A percentile compares a stretch with the other conserved stretches of the same genome.
Conservation (phyloP, 2,113 vertebrate species). For the Mandrillus leucophaeus region DNA sequence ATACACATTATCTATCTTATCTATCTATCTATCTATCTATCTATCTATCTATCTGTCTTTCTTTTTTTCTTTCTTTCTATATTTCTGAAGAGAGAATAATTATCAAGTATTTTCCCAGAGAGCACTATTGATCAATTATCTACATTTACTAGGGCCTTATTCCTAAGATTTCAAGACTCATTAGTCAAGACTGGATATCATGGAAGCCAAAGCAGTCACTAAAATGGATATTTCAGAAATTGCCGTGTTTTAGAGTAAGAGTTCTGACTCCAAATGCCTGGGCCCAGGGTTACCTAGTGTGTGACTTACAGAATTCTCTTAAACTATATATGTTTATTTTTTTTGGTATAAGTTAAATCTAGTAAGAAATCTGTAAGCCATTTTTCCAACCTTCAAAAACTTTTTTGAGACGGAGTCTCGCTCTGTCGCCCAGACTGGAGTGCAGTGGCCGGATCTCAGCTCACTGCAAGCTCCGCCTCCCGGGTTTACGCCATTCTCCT, state of each 20-base stretch:
- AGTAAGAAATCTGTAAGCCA: neutral
- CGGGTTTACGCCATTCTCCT: no score
- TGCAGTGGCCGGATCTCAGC: no score
- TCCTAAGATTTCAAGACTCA: neutral
- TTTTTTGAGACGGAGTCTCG: no score
- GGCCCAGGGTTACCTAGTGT: neutral
- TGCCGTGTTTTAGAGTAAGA: neutral
- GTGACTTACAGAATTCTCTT: neutral
- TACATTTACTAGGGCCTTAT: neutral
- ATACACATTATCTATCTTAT: neutral
- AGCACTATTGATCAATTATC: neutral
- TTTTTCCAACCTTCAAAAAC: neutral
- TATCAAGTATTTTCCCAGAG: neutral
- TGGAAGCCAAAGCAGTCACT: neutral
- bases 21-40: neutral
- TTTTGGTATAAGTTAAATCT: neutral
- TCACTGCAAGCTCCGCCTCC: no score
- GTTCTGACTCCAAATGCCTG: neutral
- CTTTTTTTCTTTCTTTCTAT: no score
- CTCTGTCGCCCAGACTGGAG: no score
- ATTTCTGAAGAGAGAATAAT: neutral
- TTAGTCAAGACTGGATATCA: neutral
- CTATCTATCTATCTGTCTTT: fast-evolving
- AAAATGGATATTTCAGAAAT: neutral
- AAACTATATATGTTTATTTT: neutral